Conservation (phyloP, 92 coral and sea anemone species). For the Metridium senile region DNA sequence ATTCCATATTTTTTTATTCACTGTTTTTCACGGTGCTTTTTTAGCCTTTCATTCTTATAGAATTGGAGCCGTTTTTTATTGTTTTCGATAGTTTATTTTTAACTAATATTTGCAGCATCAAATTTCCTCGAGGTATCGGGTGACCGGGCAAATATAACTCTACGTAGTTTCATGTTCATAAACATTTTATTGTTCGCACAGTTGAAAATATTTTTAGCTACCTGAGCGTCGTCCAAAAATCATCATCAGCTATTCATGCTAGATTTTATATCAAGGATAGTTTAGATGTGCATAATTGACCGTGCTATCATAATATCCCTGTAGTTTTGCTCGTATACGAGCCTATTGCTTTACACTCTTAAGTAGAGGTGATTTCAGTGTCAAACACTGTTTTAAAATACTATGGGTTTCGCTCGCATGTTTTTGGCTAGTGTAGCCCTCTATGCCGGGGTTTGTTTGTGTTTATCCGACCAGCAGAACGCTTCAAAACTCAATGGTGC, state of each 20-base stretch:
- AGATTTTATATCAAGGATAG: neutral
- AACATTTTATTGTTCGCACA: too few relatives aligned
- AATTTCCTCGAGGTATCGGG: neutral
- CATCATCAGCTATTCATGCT: neutral
- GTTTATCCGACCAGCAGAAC: slow-evolving; percentile 2
- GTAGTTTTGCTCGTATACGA: neutral
- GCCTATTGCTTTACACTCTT: neutral
- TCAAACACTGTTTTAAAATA: slow-evolving; percentile 1
- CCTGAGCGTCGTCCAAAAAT: neutral
- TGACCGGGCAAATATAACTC: neutral
- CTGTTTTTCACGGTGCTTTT: neutral
- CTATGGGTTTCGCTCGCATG: neutral
- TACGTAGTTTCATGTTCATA: too few relatives aligned
- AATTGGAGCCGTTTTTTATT: neutral
- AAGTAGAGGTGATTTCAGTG: slow-evolving; percentile 8
- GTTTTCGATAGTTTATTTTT: neutral
- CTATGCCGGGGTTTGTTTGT: neutral
- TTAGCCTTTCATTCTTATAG: slow-evolving; percentile 2
- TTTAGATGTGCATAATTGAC: neutral
- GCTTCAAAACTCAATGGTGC: neutral
- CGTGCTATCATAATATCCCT: neutral
- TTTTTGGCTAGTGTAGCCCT: neutral
- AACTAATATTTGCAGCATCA: neutral
- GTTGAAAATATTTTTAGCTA: neutral
- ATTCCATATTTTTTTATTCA: neutral